These are phyloP conservation scores for Thunnus albacares DNA, from an alignment of 2,797 vertebrate genomes.

Conservation along the genomic window DNA sequence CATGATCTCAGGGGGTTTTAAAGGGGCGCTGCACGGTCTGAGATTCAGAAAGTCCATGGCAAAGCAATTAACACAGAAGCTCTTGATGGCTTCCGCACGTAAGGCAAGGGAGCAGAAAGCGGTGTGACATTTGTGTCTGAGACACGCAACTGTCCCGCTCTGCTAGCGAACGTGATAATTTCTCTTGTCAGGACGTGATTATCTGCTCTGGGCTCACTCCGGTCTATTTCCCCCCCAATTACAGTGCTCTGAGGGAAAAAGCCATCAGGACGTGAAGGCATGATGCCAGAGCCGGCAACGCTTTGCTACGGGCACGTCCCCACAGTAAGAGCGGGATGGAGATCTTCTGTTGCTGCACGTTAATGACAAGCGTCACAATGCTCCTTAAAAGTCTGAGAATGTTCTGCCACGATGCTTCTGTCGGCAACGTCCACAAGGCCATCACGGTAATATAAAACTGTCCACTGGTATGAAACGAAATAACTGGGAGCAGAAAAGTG, in stretches of 20 bases:
- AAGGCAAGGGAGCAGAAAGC: constrained; percentile 53
- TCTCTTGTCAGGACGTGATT: constrained; percentile 79
- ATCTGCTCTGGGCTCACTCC: constrained; percentile 64
- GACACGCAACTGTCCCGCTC: constrained; percentile 61
- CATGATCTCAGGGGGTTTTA: constrained; percentile 45
- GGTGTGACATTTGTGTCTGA: constrained; percentile 70
- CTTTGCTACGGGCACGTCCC: constrained; percentile 31
- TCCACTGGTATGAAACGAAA: constrained; percentile 48
- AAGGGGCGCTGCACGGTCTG: constrained; percentile 29
- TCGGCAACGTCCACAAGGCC: background rate
- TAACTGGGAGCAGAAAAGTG: constrained; percentile 45
- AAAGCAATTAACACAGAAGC: constrained; percentile 68
- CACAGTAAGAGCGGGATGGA: constrained; percentile 1
- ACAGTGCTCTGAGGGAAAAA: constrained; percentile 52
- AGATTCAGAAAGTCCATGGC: constrained; percentile 50
- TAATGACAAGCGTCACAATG: constrained; percentile 18
- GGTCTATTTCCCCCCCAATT: constrained; percentile 46
- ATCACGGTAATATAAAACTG: constrained; percentile 23
- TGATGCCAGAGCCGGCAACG: constrained; percentile 32
- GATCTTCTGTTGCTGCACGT: constrained; percentile 10
- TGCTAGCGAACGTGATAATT: constrained; percentile 66
- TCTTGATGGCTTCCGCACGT: constrained; percentile 63
- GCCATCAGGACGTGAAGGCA: constrained; percentile 53
- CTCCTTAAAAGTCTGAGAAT: constrained; percentile 7
- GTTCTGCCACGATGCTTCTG: constrained; percentile 11